Base-by-base conservation (phyloP, 2,113 vertebrate genomes). In the Chaetodon auriga region DNA sequence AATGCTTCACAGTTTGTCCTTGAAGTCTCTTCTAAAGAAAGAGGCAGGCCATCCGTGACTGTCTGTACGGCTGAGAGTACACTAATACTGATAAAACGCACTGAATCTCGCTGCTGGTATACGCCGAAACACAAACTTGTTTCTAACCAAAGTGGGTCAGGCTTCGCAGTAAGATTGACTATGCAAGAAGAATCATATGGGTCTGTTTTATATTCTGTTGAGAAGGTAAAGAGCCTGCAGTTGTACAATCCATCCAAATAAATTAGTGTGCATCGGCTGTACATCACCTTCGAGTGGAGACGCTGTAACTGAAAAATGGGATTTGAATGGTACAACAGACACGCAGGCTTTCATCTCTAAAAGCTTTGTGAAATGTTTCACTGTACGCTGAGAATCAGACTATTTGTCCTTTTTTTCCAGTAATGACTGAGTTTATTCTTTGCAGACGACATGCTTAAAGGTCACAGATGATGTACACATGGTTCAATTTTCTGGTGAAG, bases 21-120 rank as follows among this genome's bases (percentile, higher is more conserved):
- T 92, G 88, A 90, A 90, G 84, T 84, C 63, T 80, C 21, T 74
- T 73, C 38, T 64, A 54, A 63, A 86, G 78, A 87, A 81, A 72
- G 55, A 87, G 62, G 48, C 68, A 41, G 54, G 74, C 68, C 75
- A 82, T 75, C 82, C 76, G 51, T 87, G 90, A 85, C 81, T 72
- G 58, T 70, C 60, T 87, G 72, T 45, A 21, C 9, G 43, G 75
- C 78, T 69, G 68, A 76, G 79, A 2, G 58, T 57, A 70, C 71
- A 60, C 73, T 61, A 66, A 79, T 54, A 53, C 74, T 74, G 69
- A 86, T 83, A 69, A 84, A 84, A 79, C 21, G 43, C 77, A 51
- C 51, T 57, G n/a, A 51, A 55, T 68, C 41, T 36, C 2, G 25
- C 81, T 80, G 8, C 30, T 60, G 61, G 51, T 65, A 48, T 58